phyloP scores from a whole-genome alignment of 1,140 invertebrate species.

The Hirudo medicinalis region DNA sequence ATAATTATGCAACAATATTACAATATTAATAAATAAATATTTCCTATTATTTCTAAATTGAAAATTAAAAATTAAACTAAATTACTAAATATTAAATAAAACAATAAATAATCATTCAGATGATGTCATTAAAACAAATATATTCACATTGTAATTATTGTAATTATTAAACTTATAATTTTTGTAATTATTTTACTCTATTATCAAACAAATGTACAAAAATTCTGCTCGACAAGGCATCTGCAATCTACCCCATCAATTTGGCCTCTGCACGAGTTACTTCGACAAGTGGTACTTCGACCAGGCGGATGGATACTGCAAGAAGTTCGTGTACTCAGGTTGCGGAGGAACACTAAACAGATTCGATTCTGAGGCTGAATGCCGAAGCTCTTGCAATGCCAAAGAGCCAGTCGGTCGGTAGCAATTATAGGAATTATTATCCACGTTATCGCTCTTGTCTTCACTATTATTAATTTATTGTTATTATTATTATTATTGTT shows the following conservation, averaged over 20 bases:
- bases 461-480: no score
- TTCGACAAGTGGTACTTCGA: conserved; percentile 66
- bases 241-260: conserved; percentile 8
- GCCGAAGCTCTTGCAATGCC: conserved; percentile 10
- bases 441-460: no score
- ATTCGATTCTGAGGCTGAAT: conserved; percentile 18
- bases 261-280: conserved; percentile 12
- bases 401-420: conserved; percentile 10
- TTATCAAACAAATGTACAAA: no score
- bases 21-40: no score
- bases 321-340: conserved; percentile 85
- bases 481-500: no score
- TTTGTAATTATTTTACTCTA: no score
- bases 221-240: conserved; percentile 12
- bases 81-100: neutral
- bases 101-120: neutral
- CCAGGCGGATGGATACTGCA: conserved; percentile 65
- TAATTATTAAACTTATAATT: no score
- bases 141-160: no score
- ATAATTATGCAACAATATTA: no score
- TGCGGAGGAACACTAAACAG: conserved; percentile 57
- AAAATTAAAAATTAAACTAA: no score
- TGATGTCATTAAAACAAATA: no score
- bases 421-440: neutral
- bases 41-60: no score